A percentile compares a stretch with the other conserved stretches of the same genome.
phyloP scores from a whole-genome alignment of 2,888 invertebrate species.

The Acleris cristana region DNA sequence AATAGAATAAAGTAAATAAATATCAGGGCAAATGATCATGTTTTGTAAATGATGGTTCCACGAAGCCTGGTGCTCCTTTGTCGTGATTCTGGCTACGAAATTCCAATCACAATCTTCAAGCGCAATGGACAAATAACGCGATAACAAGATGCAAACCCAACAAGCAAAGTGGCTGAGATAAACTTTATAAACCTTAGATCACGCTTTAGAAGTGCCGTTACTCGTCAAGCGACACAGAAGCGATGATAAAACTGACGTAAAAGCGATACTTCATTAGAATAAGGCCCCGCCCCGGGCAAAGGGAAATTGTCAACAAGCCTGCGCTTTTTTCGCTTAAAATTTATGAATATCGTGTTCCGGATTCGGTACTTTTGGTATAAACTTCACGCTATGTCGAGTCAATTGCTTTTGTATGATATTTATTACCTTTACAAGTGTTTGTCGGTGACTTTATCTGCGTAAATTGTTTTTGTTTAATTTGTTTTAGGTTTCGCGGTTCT shows the following conservation, averaged over 20 bases:
- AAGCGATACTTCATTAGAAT: constrained; percentile 37
- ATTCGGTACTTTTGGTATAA: constrained; percentile 1
- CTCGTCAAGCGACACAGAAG: constrained; percentile 24
- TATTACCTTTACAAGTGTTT: too few relatives aligned
- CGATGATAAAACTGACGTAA: constrained; percentile 34
- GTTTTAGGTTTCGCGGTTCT: too few relatives aligned
- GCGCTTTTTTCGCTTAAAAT: constrained; percentile 12
- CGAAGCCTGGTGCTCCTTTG: too few relatives aligned
- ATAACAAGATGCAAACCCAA: too few relatives aligned
- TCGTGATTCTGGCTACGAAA: too few relatives aligned
- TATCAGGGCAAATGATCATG: too few relatives aligned
- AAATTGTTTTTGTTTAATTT: too few relatives aligned
- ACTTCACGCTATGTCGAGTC: not conserved
- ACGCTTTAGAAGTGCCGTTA: not conserved
- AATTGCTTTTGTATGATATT: not conserved
- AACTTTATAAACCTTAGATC: not conserved
- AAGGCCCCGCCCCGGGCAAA: constrained; percentile 10
- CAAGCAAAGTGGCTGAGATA: not conserved
- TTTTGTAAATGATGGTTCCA: too few relatives aligned
- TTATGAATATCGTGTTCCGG: constrained; percentile 23
- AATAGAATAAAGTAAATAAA: too few relatives aligned
- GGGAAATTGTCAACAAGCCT: constrained; percentile 29
- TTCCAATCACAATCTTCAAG: too few relatives aligned
- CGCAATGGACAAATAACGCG: too few relatives aligned
- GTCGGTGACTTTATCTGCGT: too few relatives aligned